A percentile compares a stretch with the other conserved stretches of the same genome.
phyloP scores from a whole-genome alignment of 1,140 invertebrate genomes.

The Tetraneura akinire region DNA sequence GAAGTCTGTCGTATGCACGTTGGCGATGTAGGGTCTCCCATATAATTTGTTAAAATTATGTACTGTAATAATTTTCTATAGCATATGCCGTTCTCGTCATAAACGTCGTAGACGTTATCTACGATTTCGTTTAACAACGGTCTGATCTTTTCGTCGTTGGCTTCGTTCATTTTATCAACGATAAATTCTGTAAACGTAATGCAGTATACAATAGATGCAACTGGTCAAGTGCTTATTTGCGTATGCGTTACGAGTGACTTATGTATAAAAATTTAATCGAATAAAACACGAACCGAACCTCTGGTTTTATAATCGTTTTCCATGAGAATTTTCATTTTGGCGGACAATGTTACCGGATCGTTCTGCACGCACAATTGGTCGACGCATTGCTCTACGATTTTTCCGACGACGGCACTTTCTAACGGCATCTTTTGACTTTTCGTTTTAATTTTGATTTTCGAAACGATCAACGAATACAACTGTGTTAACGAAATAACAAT shows the following conservation, averaged over 20 bases:
- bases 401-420: too few relatives aligned
- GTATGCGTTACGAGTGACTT: too few relatives aligned
- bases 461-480: too few relatives aligned
- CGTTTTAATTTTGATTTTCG: too few relatives aligned
- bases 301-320: neutral
- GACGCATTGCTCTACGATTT: neutral
- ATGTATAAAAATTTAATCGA: too few relatives aligned
- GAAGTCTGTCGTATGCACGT: neutral
- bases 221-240: too few relatives aligned
- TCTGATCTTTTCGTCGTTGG: neutral
- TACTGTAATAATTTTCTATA: constrained; percentile 10
- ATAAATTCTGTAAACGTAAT: neutral
- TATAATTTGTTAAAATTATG: constrained; percentile 28
- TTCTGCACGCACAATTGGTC: neutral
- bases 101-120: neutral
- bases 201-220: neutral
- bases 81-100: too few relatives aligned
- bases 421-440: neutral
- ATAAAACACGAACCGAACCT: neutral
- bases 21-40: constrained; percentile 13
- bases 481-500: too few relatives aligned
- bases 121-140: constrained; percentile 7
- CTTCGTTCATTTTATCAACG: neutral
- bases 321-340: neutral
- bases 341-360: neutral